Conservation (phyloP, 2,113 vertebrate genomes). For the Pelmatolapia mariae region DNA sequence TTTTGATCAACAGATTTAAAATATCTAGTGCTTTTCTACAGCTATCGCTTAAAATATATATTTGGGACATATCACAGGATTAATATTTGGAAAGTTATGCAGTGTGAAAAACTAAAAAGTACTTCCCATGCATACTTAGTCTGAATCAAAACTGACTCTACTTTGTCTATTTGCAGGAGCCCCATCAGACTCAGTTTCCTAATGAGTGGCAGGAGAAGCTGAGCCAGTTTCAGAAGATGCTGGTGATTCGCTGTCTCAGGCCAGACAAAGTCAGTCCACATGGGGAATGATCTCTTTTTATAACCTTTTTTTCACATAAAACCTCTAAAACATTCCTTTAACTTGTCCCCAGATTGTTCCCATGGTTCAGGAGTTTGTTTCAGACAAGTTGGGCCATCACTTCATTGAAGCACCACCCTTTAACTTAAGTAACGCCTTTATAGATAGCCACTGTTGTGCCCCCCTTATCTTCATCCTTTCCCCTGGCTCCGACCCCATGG, state of each 20-base stretch:
- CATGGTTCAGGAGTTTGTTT: slow-evolving; percentile 83
- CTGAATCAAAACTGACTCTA: not conserved
- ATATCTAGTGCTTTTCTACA: not conserved
- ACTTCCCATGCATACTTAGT: not conserved
- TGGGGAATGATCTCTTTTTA: not conserved
- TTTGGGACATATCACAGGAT: not conserved
- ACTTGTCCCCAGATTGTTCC: slow-evolving; percentile 73
- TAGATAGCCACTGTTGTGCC: slow-evolving; percentile 81
- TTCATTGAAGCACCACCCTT: slow-evolving; percentile 88
- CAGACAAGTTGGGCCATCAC: slow-evolving; percentile 62
- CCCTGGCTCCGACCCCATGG: slow-evolving; percentile 82
- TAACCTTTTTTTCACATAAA: not conserved
- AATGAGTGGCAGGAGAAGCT: slow-evolving; percentile 72
- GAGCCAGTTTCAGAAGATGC: slow-evolving; percentile 80
- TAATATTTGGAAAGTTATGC: not conserved
- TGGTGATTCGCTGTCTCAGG: slow-evolving; percentile 80
- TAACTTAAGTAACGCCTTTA: slow-evolving; percentile 80
- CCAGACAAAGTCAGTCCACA: slow-evolving; percentile 77
- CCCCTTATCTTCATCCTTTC: slow-evolving; percentile 83
- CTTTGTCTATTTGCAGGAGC: slow-evolving; percentile 58
- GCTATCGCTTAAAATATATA: not conserved
- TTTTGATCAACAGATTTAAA: not conserved
- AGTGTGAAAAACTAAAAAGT: not conserved
- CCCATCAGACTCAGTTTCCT: slow-evolving; percentile 77
- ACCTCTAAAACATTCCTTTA: not conserved